Evolutionary conservation across 2,113 vertebrate genomes (phyloP).

Genomic region (Eubucco bourcierii): DNA sequence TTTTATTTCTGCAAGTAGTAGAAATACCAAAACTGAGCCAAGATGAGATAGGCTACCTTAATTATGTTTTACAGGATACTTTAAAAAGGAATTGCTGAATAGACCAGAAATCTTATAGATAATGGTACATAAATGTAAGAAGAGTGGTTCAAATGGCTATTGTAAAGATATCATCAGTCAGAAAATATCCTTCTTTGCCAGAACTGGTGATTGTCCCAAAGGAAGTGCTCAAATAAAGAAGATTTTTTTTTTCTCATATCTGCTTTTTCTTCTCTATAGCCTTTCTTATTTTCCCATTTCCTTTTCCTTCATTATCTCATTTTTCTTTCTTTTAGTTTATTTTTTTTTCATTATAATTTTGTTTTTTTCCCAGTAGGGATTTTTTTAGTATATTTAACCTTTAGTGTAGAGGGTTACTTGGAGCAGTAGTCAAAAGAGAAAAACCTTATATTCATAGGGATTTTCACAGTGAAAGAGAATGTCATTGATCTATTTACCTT

Average conservation of each 20-base stretch:
- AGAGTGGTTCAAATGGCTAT: not conserved
- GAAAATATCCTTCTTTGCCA: not conserved
- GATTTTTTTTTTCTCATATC: fast-evolving
- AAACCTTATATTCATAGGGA: not conserved
- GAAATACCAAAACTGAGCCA: not conserved
- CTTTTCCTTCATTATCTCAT: fast-evolving
- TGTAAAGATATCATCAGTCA: constrained; percentile 34
- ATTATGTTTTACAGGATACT: constrained; percentile 30
- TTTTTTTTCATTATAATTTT: not conserved
- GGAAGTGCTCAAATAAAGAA: not conserved
- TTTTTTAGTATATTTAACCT: not conserved
- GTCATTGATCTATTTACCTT: not conserved
- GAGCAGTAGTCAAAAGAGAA: not conserved
- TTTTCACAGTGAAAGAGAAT: not conserved
- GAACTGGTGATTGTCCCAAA: not conserved
- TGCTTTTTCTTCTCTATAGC: fast-evolving
- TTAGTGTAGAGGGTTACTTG: not conserved
- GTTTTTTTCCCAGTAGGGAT: not conserved
- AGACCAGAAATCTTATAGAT: constrained; percentile 16
- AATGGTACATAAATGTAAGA: constrained; percentile 14
- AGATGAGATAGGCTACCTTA: not conserved
- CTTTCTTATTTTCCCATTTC: fast-evolving
- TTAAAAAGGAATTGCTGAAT: constrained; percentile 39
- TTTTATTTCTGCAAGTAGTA: not conserved
- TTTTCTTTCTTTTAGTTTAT: fast-evolving